Evolutionary conservation across 2,888 invertebrate genomes (phyloP).

Genomic region (Danaus chrysippus): DNA sequence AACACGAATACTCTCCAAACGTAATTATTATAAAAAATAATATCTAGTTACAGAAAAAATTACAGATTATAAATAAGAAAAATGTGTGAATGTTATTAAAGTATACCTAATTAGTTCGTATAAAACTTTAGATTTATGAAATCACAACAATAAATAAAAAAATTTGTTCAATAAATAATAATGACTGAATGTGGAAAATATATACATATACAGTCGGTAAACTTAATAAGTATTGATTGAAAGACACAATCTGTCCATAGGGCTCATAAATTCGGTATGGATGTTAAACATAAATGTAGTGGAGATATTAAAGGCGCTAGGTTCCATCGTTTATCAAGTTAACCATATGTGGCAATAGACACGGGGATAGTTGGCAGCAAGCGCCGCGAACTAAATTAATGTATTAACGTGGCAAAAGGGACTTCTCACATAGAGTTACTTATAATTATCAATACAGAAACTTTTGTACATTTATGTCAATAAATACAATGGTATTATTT

Average conservation of each 20-base stretch:
- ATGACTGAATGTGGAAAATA: too few species aligned
- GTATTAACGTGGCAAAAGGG: constrained; percentile 31
- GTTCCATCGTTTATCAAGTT: constrained; percentile 35
- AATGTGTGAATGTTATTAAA: too few species aligned
- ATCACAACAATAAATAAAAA: too few species aligned
- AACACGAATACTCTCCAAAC: not conserved
- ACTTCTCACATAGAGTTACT: constrained; percentile 21
- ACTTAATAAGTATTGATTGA: constrained; percentile 1
- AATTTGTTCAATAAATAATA: too few species aligned
- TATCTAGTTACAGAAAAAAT: too few species aligned
- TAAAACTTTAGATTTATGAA: too few species aligned
- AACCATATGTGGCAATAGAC: constrained; percentile 36
- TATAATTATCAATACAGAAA: not conserved
- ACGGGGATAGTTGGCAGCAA: constrained; percentile 35
- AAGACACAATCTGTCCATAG: not conserved
- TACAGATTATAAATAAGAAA: too few species aligned
- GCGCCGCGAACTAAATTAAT: constrained; percentile 36
- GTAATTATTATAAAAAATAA: not conserved
- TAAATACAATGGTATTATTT: too few species aligned
- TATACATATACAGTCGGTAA: not conserved
- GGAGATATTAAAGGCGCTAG: constrained; percentile 30
- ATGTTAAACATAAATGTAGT: constrained; percentile 10
- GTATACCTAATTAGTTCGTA: too few species aligned
- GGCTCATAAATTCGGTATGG: constrained; percentile 3
- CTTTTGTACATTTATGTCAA: too few species aligned